Evolutionary conservation across 2,113 vertebrate species (phyloP).

Genomic region (Scalopus aquaticus): DNA sequence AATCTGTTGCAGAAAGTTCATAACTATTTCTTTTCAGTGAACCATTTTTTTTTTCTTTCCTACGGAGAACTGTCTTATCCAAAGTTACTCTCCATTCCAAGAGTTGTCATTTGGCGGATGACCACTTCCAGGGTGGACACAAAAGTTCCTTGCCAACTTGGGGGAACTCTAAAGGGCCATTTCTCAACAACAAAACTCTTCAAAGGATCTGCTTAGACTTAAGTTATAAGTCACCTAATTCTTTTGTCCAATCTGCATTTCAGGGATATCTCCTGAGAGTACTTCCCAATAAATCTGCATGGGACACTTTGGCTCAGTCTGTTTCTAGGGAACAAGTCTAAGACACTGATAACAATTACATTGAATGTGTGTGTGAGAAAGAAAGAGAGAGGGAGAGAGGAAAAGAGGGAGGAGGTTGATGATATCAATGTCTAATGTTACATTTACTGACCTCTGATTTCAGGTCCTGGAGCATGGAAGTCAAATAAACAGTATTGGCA

Average conservation of each 20-base stretch:
- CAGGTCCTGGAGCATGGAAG: fast-evolving
- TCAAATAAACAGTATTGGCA: neutral
- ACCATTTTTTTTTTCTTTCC: neutral
- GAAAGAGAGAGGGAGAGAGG: neutral
- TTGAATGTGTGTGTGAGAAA: neutral
- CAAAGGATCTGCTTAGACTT: neutral
- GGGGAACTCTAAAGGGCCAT: neutral
- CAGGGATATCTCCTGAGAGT: neutral
- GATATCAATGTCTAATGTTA: neutral
- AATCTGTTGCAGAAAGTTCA: neutral
- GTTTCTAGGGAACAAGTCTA: neutral
- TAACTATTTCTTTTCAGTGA: neutral
- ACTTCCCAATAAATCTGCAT: neutral
- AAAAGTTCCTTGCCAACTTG: neutral
- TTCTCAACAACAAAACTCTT: neutral
- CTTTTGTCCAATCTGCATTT: neutral
- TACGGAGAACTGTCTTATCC: neutral
- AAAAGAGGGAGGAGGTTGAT: neutral
- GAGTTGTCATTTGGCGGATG: neutral
- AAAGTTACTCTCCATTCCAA: neutral
- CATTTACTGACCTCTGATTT: neutral
- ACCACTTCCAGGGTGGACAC: neutral
- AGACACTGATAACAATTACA: neutral
- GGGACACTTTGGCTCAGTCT: neutral
- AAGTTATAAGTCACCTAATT: neutral